A percentile compares a stretch with the other conserved stretches of the same genome.
These are phyloP conservation scores for Cyprinodon brontotheroides DNA, from an alignment of 2,113 vertebrate genomes.

Conservation along the genomic window DNA sequence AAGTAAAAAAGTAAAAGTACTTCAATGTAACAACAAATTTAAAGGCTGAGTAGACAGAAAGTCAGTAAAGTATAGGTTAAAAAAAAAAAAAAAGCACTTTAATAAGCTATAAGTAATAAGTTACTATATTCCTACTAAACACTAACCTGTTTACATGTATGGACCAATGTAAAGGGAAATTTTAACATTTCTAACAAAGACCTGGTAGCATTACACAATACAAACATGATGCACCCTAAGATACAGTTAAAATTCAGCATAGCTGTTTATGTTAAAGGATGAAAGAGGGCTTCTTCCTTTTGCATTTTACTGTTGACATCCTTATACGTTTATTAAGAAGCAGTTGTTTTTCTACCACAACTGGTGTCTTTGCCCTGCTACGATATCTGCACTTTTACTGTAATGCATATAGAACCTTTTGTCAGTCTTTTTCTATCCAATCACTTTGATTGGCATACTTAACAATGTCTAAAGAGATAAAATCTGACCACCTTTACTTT, in stretches of 20 bases:
- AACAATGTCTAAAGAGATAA: constrained; percentile 65
- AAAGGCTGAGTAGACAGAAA: no score
- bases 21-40: no score
- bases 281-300: neutral
- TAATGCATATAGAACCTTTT: constrained; percentile 30
- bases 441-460: constrained; percentile 55
- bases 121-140: no score
- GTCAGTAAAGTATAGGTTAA: no score
- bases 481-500: constrained; percentile 39
- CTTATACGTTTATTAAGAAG: neutral
- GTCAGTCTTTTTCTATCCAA: constrained; percentile 51
- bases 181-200: neutral
- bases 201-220: neutral
- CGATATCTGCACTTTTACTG: constrained; percentile 21
- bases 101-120: no score
- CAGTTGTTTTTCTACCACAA: neutral
- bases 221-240: neutral
- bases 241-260: neutral
- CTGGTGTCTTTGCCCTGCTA: neutral
- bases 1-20: no score
- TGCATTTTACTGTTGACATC: neutral
- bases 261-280: neutral
- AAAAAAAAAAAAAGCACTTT: no score
- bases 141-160: no score
- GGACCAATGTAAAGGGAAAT: neutral